Evolutionary conservation across 1,140 invertebrate genomes (phyloP).

Genomic region (Meloidogyne chitwoodi): DNA sequence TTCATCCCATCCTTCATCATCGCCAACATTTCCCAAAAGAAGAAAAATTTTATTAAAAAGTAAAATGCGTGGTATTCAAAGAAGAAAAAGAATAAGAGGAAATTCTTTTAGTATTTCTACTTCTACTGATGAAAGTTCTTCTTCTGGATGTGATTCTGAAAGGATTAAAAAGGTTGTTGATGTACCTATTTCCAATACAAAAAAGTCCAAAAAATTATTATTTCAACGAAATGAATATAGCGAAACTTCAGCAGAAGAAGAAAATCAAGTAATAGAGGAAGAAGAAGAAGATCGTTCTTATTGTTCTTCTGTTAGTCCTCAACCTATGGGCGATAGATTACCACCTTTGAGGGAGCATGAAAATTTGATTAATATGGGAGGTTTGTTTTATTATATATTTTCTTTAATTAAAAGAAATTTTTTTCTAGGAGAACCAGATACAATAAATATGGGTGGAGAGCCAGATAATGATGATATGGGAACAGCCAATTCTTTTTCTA

Average conservation of each 20-base stretch:
- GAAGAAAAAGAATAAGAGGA: no score
- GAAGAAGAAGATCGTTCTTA: constrained; percentile 38
- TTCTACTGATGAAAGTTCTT: constrained; percentile 1
- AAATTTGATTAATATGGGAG: constrained; percentile 36
- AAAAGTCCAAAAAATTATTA: neutral
- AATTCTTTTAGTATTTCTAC: constrained; percentile 8
- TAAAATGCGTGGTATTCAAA: neutral
- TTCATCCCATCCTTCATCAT: neutral
- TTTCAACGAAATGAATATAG: neutral
- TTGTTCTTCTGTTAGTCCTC: constrained; percentile 32
- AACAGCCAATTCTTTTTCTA: neutral
- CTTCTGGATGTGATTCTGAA: neutral
- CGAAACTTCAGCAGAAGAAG: neutral
- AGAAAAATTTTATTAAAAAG: neutral
- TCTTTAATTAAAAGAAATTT: neutral
- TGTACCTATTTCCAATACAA: neutral
- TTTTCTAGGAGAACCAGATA: constrained; percentile 32
- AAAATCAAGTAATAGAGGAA: constrained; percentile 22
- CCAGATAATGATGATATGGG: constrained; percentile 24
- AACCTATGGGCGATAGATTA: constrained; percentile 24
- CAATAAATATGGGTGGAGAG: constrained; percentile 39
- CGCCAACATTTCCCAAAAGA: neutral
- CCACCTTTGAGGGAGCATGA: constrained; percentile 13
- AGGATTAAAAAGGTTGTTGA: neutral
- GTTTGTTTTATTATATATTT: neutral